Base-by-base conservation (phyloP, 1,140 invertebrate species). In the Zaprionus tsacasi region DNA sequence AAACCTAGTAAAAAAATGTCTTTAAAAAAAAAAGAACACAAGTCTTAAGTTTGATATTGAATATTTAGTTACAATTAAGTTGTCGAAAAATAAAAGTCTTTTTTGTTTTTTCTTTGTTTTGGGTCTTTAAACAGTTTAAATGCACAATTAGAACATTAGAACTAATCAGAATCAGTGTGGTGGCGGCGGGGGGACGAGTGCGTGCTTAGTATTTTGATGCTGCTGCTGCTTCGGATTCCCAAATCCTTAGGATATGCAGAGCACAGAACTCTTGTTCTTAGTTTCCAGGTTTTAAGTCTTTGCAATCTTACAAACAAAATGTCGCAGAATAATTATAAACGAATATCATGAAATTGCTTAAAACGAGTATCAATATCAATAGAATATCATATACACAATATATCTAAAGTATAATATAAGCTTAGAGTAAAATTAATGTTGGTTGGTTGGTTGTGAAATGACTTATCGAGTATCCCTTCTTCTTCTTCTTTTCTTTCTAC, bases 111-210 rank as follows among this genome's bases (percentile, higher is more conserved):
- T 45, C 1, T 45, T 45, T 48, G 0, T 45, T 12, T 48, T 48
- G 45, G 64, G 61, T 71, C 69, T 76, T 75, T 58, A 64, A 59
- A 70, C 58, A 64, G 72, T 59, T 57, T 74, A 71, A 76, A 76
- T 71, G 73, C 73, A 60, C 33, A 48, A 40, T 50, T 50, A 21
- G 21, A 17, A 21, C 17, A 25, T 50, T 50, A 25, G 17, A 50
- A 50, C 45, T 50, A 50, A 17, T 30, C 27, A 50, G 40, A 17
- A 45, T 45, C 40, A 15, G n/a, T 40, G 6, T 40, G 38, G 6
- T 15, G n/a, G 40, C 6, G 40, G n/a, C n/a, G n/a, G 7, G n/a
- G 40, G 27, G 6, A 30, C 7, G n/a, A 10, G 40, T 45, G 40
- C 40, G 40, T 45, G 6, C n/a, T 10, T 8, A 45, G 40, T 45